Evolutionary conservation across 2,797 vertebrate species (phyloP), one percentile per base, ranked within the genome.

Genomic region (Discoglossus pictus): DNA sequence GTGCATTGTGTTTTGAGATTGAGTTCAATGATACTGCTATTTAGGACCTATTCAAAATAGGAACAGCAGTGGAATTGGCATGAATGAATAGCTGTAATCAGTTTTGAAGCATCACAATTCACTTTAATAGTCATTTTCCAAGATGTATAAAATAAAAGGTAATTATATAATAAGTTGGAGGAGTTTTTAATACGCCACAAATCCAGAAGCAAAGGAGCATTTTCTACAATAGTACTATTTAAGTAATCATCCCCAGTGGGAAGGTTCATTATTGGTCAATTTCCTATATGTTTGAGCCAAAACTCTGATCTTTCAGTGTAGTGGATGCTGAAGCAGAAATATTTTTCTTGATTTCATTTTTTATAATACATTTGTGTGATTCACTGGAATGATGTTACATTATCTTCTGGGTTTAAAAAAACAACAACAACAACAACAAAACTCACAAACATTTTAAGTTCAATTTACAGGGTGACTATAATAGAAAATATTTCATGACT

Each of bases 21-120:
- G 44, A 71, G 61, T 71, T 58, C 61, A 71, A 65, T 38, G 52
- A 71, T 59, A 65, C 53, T 52, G 68, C 68, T 71, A 71, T 71
- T 71, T 71, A 71, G 61, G 68, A 59, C 46, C 68, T 52, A 71
- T 65, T 71, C 38, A 71, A 58, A 64, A 59, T 71, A 51, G 61
- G 53, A 68, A 64, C 52, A 63, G 68, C 68, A 58, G 35, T 58
- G 13, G 60, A 71, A 59, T 52, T 71, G 61, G 61, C 53, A 64
- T 6, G 61, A 39, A 31, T 71, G 61, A 71, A 71, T 71, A 52
- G 61, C 68, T 24, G 64, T 55, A 71, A 71, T 71, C 61, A 71
- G 43, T 39, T 20, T 43, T 25, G 68, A 61, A 64, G 15, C 52
- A 66, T 64, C 36, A 71, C n/a, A 65, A 63, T 64, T 58, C 61